A percentile compares a stretch with the other conserved stretches of the same genome.
phyloP scores from a whole-genome alignment of 2,797 vertebrate species.

The Amniataba percoides region DNA sequence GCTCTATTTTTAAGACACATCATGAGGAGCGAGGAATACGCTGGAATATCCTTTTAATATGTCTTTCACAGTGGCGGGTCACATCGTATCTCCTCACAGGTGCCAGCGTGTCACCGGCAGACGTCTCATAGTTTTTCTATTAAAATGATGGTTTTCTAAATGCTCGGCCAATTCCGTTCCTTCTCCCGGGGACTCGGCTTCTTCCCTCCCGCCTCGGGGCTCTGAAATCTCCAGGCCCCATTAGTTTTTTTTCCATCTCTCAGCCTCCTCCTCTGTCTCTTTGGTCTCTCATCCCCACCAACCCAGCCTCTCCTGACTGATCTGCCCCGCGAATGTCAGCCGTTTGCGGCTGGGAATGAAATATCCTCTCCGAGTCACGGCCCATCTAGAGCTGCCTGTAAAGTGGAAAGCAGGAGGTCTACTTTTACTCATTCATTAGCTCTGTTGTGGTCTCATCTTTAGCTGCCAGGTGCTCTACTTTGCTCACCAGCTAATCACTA shows the following conservation, averaged over 20 bases:
- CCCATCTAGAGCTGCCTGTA: constrained; percentile 31
- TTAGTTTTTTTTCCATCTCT: constrained; percentile 29
- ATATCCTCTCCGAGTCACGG: constrained; percentile 29
- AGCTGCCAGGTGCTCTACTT: too few species aligned
- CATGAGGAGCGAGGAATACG: constrained; percentile 19
- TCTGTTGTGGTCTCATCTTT: too few species aligned
- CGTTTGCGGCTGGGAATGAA: constrained; percentile 36
- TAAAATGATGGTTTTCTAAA: constrained; percentile 24
- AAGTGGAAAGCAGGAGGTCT: constrained; percentile 35
- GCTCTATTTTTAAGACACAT: constrained; percentile 43
- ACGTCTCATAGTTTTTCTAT: constrained; percentile 15
- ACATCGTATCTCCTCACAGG: constrained; percentile 20
- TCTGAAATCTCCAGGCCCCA: constrained; percentile 13
- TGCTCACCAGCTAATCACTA: too few species aligned
- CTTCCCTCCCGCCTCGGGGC: neutral
- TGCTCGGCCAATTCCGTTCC: constrained; percentile 1
- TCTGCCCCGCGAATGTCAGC: constrained; percentile 24
- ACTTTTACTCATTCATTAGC: too few species aligned
- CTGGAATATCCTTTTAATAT: constrained; percentile 33
- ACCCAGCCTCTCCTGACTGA: constrained; percentile 8
- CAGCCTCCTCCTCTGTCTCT: constrained; percentile 13
- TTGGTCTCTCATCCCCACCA: neutral
- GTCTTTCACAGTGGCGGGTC: constrained; percentile 19
- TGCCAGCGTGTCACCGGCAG: constrained; percentile 27
- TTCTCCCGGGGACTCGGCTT: neutral